Conservation (phyloP, 2,797 vertebrate genomes). For the Rhynchonycteris naso region DNA sequence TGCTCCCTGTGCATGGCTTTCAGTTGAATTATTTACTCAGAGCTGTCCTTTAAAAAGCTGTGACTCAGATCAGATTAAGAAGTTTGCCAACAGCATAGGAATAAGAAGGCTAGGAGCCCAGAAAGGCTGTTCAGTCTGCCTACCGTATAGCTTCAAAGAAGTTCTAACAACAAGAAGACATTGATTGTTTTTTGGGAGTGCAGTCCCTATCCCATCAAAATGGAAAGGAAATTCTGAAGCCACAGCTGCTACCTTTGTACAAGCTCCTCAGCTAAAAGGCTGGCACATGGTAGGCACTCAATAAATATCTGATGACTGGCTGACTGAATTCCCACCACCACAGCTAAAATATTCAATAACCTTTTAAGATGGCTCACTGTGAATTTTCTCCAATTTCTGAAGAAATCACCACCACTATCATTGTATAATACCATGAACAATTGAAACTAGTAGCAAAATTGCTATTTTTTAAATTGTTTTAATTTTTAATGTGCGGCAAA, state of each 20-base stretch:
- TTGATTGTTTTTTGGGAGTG: not conserved
- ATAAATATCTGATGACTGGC: not conserved
- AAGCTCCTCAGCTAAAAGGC: not conserved
- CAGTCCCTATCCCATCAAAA: not conserved
- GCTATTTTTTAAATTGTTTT: slow-evolving; percentile 5
- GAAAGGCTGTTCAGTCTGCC: not conserved
- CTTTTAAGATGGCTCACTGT: not conserved
- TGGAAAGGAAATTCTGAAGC: slow-evolving; percentile 14
- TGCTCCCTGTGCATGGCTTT: not conserved
- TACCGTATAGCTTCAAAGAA: not conserved
- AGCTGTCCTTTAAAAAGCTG: not conserved
- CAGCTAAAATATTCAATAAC: slow-evolving; percentile 12
- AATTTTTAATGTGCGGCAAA: not conserved
- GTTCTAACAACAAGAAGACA: not conserved
- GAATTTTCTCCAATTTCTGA: not conserved
- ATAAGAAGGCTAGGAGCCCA: not conserved
- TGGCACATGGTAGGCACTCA: not conserved
- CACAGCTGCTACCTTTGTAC: not conserved
- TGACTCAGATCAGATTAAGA: slow-evolving; percentile 1
- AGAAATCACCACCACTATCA: not conserved
- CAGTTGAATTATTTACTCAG: not conserved
- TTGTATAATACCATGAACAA: not conserved
- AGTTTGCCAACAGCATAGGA: not conserved
- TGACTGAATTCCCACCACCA: not conserved
- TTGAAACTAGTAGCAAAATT: not conserved